phyloP scores from a whole-genome alignment of 2,113 vertebrate genomes.

The Crotalus helleri region DNA sequence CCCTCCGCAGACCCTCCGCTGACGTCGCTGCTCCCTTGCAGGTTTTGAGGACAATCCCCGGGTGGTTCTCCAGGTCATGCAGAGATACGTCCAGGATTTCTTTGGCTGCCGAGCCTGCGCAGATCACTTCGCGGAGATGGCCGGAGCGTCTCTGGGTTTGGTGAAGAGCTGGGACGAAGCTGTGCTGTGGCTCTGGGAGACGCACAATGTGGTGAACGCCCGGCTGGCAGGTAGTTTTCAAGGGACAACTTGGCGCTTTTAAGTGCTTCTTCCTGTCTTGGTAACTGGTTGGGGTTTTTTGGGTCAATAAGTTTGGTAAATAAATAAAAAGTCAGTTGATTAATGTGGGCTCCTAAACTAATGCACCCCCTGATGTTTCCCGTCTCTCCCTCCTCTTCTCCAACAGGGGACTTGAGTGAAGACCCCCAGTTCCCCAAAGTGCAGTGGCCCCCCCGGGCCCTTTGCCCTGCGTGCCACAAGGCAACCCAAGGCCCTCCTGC shows the following conservation, averaged over 20 bases:
- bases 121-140: slow-evolving; percentile 85
- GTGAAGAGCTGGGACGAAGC: slow-evolving; percentile 74
- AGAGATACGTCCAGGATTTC: slow-evolving; percentile 81
- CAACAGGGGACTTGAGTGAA: slow-evolving; percentile 83
- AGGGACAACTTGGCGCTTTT: not conserved
- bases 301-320: not conserved
- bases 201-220: slow-evolving; percentile 88
- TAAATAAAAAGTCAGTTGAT: not conserved
- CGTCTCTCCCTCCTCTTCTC: not conserved
- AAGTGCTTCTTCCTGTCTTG: not conserved
- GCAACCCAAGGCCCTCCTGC: slow-evolving; percentile 79
- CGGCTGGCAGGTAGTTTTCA: slow-evolving; percentile 75
- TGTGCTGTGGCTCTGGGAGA: slow-evolving; percentile 90
- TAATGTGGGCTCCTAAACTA: not conserved
- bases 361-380: not conserved
- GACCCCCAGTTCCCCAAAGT: slow-evolving; percentile 89
- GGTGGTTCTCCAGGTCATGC: slow-evolving; percentile 80
- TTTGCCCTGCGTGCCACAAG: slow-evolving; percentile 86
- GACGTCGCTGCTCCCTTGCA: slow-evolving; percentile 22
- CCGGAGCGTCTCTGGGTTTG: slow-evolving; percentile 67
- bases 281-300: not conserved
- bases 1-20: not conserved
- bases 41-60: slow-evolving; percentile 75
- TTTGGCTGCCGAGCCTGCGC: slow-evolving; percentile 89
- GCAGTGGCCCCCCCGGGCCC: slow-evolving; percentile 85